Evolutionary conservation across 1,140 invertebrate genomes (phyloP).

Genomic region (Proctacanthus coquilletti): DNA sequence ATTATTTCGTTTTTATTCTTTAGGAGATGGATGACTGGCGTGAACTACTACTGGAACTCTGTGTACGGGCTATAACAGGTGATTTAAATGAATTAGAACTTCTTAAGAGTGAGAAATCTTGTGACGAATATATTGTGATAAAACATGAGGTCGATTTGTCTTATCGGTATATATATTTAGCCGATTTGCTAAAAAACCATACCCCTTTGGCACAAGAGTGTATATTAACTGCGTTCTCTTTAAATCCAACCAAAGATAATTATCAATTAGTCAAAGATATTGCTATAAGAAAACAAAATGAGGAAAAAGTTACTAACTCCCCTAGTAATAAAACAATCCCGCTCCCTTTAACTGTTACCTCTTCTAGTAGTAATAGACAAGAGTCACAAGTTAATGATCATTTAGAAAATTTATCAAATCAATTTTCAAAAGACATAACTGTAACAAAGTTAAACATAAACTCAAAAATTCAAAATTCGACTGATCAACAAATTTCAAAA

Average conservation of each 20-base stretch:
- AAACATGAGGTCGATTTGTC: neutral
- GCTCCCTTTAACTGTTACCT: too few species aligned
- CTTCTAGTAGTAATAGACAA: neutral
- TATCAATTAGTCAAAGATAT: conserved; percentile 13
- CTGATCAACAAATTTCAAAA: neutral
- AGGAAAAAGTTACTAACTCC: neutral
- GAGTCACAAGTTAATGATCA: neutral
- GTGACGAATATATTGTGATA: neutral
- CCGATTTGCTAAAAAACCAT: conserved; percentile 19
- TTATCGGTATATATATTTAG: conserved; percentile 9
- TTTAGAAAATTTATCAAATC: too few species aligned
- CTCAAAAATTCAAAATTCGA: neutral
- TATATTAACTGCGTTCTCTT: conserved; percentile 31
- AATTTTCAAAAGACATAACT: too few species aligned
- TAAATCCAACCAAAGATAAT: conserved; percentile 23
- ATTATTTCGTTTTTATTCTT: neutral
- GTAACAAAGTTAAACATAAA: too few species aligned
- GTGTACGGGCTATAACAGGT: neutral
- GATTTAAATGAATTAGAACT: conserved; percentile 1
- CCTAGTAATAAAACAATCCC: neutral
- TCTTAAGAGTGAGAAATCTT: neutral
- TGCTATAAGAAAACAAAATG: conserved; percentile 3
- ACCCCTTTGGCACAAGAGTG: conserved; percentile 25
- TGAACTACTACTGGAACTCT: neutral
- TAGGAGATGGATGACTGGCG: neutral